Base-by-base conservation (phyloP, 2,113 vertebrate genomes). In the Hystrix brachyura region DNA sequence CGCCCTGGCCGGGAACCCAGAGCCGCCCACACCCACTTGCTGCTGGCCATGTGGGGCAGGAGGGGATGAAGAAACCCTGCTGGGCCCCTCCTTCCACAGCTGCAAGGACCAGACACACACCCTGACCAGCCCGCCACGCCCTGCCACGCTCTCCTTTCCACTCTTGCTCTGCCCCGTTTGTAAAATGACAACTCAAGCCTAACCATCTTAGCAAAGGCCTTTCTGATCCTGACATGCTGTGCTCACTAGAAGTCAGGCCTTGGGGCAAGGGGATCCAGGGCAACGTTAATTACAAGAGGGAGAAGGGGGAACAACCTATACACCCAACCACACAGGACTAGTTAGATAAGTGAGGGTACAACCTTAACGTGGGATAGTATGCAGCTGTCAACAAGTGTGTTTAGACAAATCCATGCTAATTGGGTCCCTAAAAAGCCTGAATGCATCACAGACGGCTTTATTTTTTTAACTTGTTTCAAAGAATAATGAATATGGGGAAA, bases 1-100 rank as follows among this genome's bases (percentile, higher is more conserved):
- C 96, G 96, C 83, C 80, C 91, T 74, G 87, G 84, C 92, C 74
- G 59, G 87, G 85, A 71, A 87, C 18, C 87, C 67, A 79, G 89
- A 29, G 21, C 29, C 60, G 10, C 38, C 51, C 62, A 7, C 46
- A 32, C 11, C 27, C 27, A 5, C 84, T 62, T 13, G 55, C n/a
- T n/a, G 34, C 65, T 14, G 13, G 84, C 19, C 18, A 69, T 11
- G 53, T 71, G 10, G 32, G 32, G 64, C 65, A 72, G 38, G 48
- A 53, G 67, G 59, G 62, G 64, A 53, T 38, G 5, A 5, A 11
- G 46, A 25, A 18, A 34, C 79, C 78, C 18, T 57, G 79, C 79
- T 7, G 19, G 12, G 13, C 34, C 32, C 55, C 55, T 25, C 55
- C 21, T 25, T 1, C 76, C 67, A 38, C 67, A 48, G 21, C 25